Evolutionary conservation across 2,797 vertebrate species (phyloP).

Genomic region (Pogonophryne albipinna): DNA sequence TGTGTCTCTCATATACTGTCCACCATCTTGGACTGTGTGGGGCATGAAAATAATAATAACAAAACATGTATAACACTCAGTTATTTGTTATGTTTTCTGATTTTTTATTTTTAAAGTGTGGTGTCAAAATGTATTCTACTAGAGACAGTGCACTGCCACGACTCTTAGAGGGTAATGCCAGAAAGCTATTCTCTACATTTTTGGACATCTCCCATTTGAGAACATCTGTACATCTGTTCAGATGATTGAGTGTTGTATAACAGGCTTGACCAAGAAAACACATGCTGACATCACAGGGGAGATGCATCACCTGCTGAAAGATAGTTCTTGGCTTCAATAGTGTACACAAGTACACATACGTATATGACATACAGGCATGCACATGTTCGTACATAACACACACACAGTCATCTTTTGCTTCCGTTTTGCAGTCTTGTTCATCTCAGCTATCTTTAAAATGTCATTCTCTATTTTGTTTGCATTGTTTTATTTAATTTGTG

Average conservation of each 20-base stretch:
- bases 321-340: constrained; percentile 48
- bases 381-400: constrained; percentile 5
- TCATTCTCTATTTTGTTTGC: not conserved
- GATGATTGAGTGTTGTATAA: constrained; percentile 74
- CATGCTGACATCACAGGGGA: constrained; percentile 80
- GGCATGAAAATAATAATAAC: not conserved
- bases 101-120: not conserved
- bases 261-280: constrained; percentile 80
- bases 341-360: constrained; percentile 61
- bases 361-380: constrained; percentile 39
- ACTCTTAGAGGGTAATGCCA: constrained; percentile 12
- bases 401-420: constrained; percentile 7
- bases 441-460: not conserved
- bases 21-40: not conserved
- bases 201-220: constrained; percentile 60
- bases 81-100: constrained; percentile 21
- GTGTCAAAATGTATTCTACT: constrained; percentile 3
- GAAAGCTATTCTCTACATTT: constrained; percentile 32
- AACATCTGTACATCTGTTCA: constrained; percentile 76
- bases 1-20: not conserved
- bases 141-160: constrained; percentile 7
- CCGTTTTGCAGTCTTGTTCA: not conserved
- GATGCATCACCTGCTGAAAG: constrained; percentile 77
- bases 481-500: not conserved
- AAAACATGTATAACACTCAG: not conserved